Conservation (phyloP, 2,113 vertebrate genomes). For the Calonectris borealis region DNA sequence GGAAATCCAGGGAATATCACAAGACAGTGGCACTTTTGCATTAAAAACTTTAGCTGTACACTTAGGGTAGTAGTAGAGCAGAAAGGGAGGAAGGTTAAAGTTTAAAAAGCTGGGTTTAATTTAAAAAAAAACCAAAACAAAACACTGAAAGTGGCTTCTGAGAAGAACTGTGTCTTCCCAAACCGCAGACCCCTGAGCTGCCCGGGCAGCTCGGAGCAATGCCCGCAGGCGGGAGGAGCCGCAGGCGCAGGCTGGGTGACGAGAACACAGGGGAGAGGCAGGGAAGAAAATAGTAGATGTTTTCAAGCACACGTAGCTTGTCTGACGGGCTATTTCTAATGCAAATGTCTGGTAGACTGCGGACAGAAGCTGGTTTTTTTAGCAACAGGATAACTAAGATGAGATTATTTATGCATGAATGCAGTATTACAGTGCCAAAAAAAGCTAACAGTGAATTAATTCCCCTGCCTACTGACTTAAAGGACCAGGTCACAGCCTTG, state of each 20-base stretch:
- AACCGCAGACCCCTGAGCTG: rapidly evolving
- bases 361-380: neutral
- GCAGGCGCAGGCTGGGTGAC: neutral
- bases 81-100: neutral
- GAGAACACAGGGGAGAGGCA: neutral
- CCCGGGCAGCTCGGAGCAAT: neutral
- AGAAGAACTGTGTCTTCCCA: neutral
- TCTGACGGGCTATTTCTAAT: neutral
- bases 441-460: neutral
- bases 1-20: neutral
- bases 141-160: neutral
- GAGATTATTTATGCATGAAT: slow-evolving; percentile 24
- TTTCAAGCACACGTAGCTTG: neutral
- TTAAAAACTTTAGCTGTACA: neutral
- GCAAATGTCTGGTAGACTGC: neutral
- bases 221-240: neutral
- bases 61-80: rapidly evolving
- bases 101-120: neutral
- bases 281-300: neutral
- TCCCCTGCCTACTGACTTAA: neutral
- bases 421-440: neutral
- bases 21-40: neutral
- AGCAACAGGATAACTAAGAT: neutral
- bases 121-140: neutral
- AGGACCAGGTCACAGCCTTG: slow-evolving; percentile 36